A percentile compares a stretch with the other conserved stretches of the same genome.
phyloP scores from a whole-genome alignment of 2,113 vertebrate genomes.

The Pseudorectes ferrugineus region DNA sequence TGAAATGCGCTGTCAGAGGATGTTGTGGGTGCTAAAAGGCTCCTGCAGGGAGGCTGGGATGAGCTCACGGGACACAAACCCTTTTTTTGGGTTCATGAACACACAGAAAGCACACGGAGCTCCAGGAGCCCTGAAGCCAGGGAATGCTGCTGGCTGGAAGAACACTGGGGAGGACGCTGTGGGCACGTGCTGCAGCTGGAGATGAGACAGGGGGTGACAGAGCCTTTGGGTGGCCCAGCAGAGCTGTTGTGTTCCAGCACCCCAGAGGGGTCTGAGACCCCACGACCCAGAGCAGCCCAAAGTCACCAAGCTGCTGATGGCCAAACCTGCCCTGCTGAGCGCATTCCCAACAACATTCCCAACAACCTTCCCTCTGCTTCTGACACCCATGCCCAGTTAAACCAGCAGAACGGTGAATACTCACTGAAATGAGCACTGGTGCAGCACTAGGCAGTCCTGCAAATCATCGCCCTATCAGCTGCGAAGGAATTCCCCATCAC shows the following conservation, averaged over 20 bases:
- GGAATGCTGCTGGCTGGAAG: neutral
- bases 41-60: neutral
- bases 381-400: neutral
- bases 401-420: neutral
- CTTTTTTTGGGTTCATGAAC: neutral
- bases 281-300: rapidly evolving
- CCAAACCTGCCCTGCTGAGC: neutral
- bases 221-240: neutral
- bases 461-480: neutral
- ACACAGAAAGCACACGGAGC: neutral
- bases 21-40: neutral
- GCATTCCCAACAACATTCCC: neutral
- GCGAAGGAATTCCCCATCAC: neutral
- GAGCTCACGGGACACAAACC: neutral
- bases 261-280: neutral
- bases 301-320: rapidly evolving
- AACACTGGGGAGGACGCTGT: rapidly evolving
- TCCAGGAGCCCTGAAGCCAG: neutral
- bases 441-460: neutral
- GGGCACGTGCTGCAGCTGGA: neutral
- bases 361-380: neutral
- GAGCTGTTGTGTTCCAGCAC: neutral
- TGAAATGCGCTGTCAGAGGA: neutral
- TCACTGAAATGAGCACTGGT: neutral
- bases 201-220: neutral